Base-by-base conservation (phyloP, 2,888 invertebrate genomes). In the Dexiosoma caninum region DNA sequence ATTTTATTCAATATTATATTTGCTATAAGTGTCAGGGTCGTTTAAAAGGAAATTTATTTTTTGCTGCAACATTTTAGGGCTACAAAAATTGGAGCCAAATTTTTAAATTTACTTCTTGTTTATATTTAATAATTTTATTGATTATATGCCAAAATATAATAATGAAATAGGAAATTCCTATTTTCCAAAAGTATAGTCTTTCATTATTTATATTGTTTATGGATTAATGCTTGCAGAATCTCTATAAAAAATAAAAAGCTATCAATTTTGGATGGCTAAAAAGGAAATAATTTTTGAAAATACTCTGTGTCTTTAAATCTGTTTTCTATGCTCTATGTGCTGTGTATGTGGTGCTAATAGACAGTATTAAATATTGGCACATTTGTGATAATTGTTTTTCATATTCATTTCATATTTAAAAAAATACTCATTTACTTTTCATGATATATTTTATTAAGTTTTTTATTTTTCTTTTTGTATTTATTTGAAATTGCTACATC, bases 11-110 rank as follows among this genome's bases (percentile, higher is more conserved):
- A 19, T 19, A 16, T 66, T 57, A 10, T 55, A 1, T 19, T 42
- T 53, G 10, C 16, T 51, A 32, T 40, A 72, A n/a, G 53, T 55
- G 62, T 72, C 72, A 72, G 44, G 72, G 62, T 72, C 62, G 53
- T 19, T 72, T 53, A 35, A 35, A 46, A 5, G 27, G 3, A 27
- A 44, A 42, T 35, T 27, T 21, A n/a, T 19, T 62, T 44, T 14
- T 14, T 21, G 32, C 12, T 44, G 6, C 3, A 12, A 23, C 27
- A 9, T 32, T 42, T 16, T n/a, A 12, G 3, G 12, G 27, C 5
- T 46, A 12, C 21, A 21, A 2, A 14, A 1, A 21, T 37, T 23
- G n/a, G n/a, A n/a, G n/a, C n/a, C n/a, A n/a, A n/a, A 0, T 23
- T 10, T 27, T 27, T 27, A 27, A 16, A 49, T 35, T 66, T 37